phyloP scores from a whole-genome alignment of 2,888 invertebrate genomes.

The Sarcophaga caerulescens region DNA sequence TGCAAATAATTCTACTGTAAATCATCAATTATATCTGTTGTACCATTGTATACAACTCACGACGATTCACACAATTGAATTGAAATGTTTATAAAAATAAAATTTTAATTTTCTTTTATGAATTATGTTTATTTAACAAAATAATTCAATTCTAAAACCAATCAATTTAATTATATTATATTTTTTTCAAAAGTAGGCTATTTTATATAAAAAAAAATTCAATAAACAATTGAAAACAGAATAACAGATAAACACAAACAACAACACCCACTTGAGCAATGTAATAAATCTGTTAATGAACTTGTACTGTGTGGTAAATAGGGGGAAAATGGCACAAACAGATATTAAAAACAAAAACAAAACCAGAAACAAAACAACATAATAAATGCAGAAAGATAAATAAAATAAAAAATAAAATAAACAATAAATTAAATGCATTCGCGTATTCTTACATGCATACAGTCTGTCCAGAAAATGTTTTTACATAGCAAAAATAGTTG shows the following conservation, averaged over 20 bases:
- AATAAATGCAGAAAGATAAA: slow-evolving; percentile 6
- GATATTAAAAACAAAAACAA: slow-evolving; percentile 13
- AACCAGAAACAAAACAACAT: slow-evolving; percentile 5
- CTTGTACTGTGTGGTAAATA: slow-evolving; percentile 36
- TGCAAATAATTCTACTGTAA: too few species aligned
- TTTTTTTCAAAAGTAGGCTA: background rate
- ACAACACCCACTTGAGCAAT: slow-evolving; percentile 19
- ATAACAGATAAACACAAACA: background rate
- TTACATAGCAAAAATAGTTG: too few species aligned
- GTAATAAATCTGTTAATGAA: slow-evolving; percentile 40
- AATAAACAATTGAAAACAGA: background rate
- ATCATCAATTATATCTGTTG: background rate
- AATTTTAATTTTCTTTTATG: background rate
- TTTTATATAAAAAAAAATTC: background rate
- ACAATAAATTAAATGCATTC: slow-evolving; percentile 21
- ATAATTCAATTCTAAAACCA: slow-evolving; percentile 23
- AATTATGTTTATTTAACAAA: background rate
- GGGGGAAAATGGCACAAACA: background rate
- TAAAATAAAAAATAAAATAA: too few species aligned
- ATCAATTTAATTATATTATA: background rate
- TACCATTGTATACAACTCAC: background rate
- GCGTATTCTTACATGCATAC: background rate
- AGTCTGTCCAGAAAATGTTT: background rate
- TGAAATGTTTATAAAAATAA: background rate
- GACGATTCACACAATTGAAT: background rate